Conservation (phyloP, 1,140 invertebrate genomes). For the Drosophila littoralis region DNA sequence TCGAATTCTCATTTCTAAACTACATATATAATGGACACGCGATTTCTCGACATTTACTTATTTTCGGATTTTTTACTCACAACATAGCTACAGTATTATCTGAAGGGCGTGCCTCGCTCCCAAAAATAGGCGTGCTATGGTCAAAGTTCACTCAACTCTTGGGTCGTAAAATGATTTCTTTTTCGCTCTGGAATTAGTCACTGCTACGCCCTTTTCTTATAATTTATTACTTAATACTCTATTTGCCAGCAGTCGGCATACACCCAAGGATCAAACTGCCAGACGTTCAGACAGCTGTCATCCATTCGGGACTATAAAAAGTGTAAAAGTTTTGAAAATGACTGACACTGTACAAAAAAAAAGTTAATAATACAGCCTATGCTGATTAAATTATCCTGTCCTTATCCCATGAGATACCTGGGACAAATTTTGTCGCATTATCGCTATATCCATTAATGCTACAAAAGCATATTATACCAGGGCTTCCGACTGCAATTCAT, state of each 20-base stretch:
- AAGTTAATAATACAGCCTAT: no score
- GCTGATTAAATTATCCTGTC: not conserved
- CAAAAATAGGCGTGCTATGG: slow-evolving; percentile 16
- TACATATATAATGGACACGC: not conserved
- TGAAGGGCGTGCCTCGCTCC: slow-evolving; percentile 17
- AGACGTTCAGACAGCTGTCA: not conserved
- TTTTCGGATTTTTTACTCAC: slow-evolving; percentile 18
- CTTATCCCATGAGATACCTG: not conserved
- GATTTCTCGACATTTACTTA: not conserved
- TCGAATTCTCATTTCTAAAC: not conserved
- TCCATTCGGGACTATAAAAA: not conserved
- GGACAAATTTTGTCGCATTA: no score
- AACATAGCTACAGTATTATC: not conserved
- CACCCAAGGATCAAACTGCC: slow-evolving; percentile 26
- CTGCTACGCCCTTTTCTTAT: slow-evolving; percentile 58
- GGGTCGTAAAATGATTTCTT: slow-evolving; percentile 12
- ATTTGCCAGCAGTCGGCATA: slow-evolving; percentile 45
- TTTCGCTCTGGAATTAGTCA: slow-evolving; percentile 55
- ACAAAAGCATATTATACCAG: no score
- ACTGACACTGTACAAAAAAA: not conserved
- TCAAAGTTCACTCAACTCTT: slow-evolving; percentile 59
- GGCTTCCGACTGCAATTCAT: no score
- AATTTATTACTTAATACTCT: slow-evolving; percentile 74
- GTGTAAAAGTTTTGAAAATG: slow-evolving; percentile 22
- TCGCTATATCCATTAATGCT: no score